These are phyloP conservation scores for Lithophane leautieri DNA, from an alignment of 2,888 invertebrate genomes.

Conservation along the genomic window DNA sequence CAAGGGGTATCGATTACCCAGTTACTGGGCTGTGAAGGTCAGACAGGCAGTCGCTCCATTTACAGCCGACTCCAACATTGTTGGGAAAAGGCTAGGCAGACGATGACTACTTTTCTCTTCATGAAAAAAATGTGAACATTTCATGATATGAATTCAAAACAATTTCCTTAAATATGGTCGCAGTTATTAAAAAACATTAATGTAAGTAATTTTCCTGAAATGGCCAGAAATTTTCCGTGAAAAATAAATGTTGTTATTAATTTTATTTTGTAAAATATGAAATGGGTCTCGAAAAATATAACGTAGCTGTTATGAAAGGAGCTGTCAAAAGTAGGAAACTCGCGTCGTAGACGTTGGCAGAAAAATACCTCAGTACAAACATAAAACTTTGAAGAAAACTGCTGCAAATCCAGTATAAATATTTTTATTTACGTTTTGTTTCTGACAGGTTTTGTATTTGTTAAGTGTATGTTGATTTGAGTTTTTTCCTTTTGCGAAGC, in stretches of 20 bases:
- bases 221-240: neutral
- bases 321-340: conserved; percentile 36
- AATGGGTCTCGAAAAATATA: conserved; percentile 27
- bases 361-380: neutral
- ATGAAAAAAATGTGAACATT: neutral
- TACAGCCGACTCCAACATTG: no score
- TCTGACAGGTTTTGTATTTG: neutral
- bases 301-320: conserved; percentile 14
- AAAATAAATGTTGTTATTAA: neutral
- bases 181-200: neutral
- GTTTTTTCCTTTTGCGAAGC: no score
- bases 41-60: no score
- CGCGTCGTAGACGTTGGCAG: neutral
- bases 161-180: neutral
- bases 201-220: neutral
- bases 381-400: conserved; percentile 25
- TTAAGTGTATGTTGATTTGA: no score
- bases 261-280: conserved; percentile 28
- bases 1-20: no score
- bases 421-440: neutral
- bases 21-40: no score
- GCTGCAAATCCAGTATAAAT: neutral
- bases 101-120: no score
- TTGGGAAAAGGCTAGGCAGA: no score
- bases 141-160: no score